Percentiles rank a stretch among this genome's conserved stretches.
Conservation (phyloP, 2,888 invertebrate genomes). For the Sinelater perroti region DNA sequence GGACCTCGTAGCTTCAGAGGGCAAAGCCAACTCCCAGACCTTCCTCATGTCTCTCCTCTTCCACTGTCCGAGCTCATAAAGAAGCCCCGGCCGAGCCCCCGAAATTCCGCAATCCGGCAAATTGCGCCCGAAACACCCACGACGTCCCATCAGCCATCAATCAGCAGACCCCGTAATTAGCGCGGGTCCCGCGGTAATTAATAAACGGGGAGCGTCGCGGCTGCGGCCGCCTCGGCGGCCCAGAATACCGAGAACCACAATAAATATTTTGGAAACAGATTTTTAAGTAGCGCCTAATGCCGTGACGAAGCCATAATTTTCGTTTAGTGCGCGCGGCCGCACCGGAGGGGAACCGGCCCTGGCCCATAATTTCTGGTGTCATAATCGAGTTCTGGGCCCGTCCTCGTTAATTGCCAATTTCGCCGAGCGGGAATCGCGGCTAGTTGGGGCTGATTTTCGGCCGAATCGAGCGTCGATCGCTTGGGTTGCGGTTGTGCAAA, state of each 20-base stretch:
- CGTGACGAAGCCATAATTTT: conserved; percentile 43
- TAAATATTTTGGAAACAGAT: conserved; percentile 39
- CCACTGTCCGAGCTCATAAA: no score
- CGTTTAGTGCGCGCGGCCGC: conserved; percentile 29
- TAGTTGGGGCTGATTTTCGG: no score
- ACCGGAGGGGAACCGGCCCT: neutral
- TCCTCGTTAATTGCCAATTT: no score
- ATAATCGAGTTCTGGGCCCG: no score
- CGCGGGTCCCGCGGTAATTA: conserved; percentile 17
- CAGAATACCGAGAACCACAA: conserved; percentile 33
- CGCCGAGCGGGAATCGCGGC: no score
- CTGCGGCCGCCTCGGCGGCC: conserved; percentile 6
- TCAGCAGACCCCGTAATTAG: conserved; percentile 12
- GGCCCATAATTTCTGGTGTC: neutral
- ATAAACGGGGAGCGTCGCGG: conserved; percentile 18
- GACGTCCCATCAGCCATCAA: conserved; percentile 4
- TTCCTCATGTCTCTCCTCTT: no score
- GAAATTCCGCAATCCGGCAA: no score
- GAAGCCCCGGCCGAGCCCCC: neutral
- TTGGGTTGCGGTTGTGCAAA: no score
- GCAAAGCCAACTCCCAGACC: no score
- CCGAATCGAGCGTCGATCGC: no score
- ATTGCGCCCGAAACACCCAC: conserved; percentile 22
- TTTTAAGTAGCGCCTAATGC: conserved; percentile 40
- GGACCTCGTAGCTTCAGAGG: no score